These are phyloP conservation scores for Myrmecophaga tridactyla DNA, from an alignment of 2,113 vertebrate genomes.

Conservation along the genomic window DNA sequence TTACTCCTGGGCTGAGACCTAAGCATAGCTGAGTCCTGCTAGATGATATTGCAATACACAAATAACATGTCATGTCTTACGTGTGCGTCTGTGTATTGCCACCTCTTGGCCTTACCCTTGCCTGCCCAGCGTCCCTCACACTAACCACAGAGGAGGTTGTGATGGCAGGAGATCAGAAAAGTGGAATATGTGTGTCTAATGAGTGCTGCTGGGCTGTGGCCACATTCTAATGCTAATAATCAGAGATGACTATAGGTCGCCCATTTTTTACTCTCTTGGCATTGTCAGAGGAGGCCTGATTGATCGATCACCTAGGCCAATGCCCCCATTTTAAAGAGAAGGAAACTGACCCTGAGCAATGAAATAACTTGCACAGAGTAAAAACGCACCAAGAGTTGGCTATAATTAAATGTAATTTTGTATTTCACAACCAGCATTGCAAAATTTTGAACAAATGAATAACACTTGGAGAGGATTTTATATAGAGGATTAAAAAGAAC, in stretches of 20 bases:
- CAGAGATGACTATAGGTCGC: not conserved
- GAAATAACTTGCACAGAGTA: not conserved
- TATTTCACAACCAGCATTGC: constrained; percentile 15
- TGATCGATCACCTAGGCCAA: not conserved
- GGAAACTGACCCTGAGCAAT: not conserved
- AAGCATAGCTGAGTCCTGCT: not conserved
- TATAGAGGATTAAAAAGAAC: constrained; percentile 7
- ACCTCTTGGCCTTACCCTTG: not conserved
- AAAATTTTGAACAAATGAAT: constrained; percentile 47
- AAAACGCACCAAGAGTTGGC: not conserved
- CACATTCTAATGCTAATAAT: not conserved
- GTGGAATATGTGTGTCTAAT: not conserved
- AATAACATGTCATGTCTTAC: not conserved
- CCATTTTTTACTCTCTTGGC: not conserved
- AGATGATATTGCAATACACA: not conserved
- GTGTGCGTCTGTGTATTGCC: not conserved
- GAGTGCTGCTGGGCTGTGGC: not conserved
- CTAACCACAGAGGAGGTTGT: not conserved
- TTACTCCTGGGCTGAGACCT: not conserved
- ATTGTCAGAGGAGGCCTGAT: not conserved
- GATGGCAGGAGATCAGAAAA: not conserved
- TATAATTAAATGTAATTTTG: constrained; percentile 14
- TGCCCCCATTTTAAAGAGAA: not conserved
- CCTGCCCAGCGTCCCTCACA: not conserved
- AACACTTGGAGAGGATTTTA: constrained; percentile 27